phyloP scores from a whole-genome alignment of 2,113 vertebrate species.

The Corythornis vintsioides region DNA sequence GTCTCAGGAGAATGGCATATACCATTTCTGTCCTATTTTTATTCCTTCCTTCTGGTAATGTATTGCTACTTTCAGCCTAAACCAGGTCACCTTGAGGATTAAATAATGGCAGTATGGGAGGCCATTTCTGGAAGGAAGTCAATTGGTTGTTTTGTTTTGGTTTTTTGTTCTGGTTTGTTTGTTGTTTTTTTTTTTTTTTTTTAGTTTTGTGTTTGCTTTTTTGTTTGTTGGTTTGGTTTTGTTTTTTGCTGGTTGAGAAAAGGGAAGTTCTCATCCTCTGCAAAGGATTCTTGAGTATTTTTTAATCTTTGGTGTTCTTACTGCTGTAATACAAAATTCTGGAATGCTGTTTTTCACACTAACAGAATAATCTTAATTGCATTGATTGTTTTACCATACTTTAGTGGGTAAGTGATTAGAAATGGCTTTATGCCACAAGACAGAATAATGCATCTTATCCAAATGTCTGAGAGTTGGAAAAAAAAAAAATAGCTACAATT shows the following conservation, averaged over 20 bases:
- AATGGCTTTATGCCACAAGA: neutral
- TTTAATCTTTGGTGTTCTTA: neutral
- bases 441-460: neutral
- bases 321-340: neutral
- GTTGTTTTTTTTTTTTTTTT: neutral
- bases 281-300: neutral
- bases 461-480: neutral
- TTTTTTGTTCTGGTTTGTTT: neutral
- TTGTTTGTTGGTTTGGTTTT: neutral
- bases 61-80: neutral
- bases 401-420: neutral
- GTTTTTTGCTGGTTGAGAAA: neutral
- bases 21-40: constrained; percentile 35
- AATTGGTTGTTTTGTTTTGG: neutral
- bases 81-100: constrained; percentile 1
- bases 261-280: neutral
- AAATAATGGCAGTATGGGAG: neutral
- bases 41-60: constrained; percentile 7
- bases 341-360: neutral
- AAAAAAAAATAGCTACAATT: neutral
- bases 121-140: neutral
- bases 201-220: neutral
- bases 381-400: neutral
- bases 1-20: neutral
- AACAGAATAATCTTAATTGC: neutral